Conservation (phyloP, 2,888 invertebrate genomes). For the Prenolepis imparis region DNA sequence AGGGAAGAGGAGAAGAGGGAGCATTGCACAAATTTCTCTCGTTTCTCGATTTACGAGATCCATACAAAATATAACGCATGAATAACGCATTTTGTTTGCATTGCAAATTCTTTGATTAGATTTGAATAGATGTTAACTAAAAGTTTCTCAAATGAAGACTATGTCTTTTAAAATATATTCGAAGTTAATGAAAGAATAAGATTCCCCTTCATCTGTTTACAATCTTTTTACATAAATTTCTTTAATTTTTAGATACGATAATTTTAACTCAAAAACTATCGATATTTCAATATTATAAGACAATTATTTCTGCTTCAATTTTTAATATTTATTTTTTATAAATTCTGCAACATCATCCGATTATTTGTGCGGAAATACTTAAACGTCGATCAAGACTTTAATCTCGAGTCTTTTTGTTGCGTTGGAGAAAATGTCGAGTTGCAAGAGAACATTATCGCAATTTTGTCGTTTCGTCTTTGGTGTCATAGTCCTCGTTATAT, state of each 20-base stretch:
- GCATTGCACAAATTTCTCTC: neutral
- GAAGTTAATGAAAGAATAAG: neutral
- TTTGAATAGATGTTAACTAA: neutral
- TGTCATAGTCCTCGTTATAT: constrained; percentile 11
- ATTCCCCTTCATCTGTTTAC: neutral
- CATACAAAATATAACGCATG: constrained; percentile 53
- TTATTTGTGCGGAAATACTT: constrained; percentile 45
- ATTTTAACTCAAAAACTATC: neutral
- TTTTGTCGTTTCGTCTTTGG: constrained; percentile 14
- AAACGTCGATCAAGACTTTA: constrained; percentile 65
- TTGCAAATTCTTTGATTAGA: neutral
- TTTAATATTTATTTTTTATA: neutral
- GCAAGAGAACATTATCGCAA: constrained; percentile 29
- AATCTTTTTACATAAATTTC: neutral
- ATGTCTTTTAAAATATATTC: neutral
- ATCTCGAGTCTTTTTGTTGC: constrained; percentile 51
- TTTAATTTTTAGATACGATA: neutral
- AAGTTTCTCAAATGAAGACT: neutral
- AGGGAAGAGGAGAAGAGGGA: neutral
- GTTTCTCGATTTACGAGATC: constrained; percentile 39
- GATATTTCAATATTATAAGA: neutral
- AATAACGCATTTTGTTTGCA: neutral
- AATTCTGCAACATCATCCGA: constrained; percentile 11
- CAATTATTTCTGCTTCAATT: neutral
- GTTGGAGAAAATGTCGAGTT: constrained; percentile 17